A percentile compares a stretch with the other conserved stretches of the same genome.
Evolutionary conservation across 2,888 invertebrate species (phyloP).

Genomic region (Byasa hedistus): DNA sequence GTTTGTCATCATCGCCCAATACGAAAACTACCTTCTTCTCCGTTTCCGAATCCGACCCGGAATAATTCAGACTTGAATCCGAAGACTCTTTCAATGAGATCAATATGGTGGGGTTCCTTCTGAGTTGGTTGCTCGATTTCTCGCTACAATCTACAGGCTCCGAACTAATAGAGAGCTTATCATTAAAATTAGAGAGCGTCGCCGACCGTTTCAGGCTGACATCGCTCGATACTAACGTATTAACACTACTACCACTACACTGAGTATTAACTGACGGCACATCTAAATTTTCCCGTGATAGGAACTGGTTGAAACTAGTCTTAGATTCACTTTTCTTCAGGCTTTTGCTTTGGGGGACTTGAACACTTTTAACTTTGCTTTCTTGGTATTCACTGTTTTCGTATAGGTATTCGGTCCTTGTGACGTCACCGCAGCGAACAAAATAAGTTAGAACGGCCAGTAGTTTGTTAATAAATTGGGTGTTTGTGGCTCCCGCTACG

Average conservation of each 20-base stretch:
- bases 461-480: slow-evolving; percentile 84
- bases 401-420: slow-evolving; percentile 68
- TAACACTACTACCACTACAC: slow-evolving; percentile 58
- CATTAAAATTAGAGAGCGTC: slow-evolving; percentile 59
- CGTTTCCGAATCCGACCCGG: slow-evolving; percentile 49
- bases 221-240: slow-evolving; percentile 56
- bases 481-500: slow-evolving; percentile 84
- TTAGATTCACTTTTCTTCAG: slow-evolving; percentile 42
- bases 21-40: slow-evolving; percentile 83
- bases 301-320: slow-evolving; percentile 39
- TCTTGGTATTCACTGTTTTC: slow-evolving; percentile 57
- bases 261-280: slow-evolving; percentile 54
- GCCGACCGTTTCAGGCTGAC: slow-evolving; percentile 58
- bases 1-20: slow-evolving; percentile 84
- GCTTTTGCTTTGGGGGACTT: slow-evolving; percentile 33
- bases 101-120: slow-evolving; percentile 59
- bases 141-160: slow-evolving; percentile 44
- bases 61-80: slow-evolving; percentile 63
- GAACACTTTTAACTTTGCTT: slow-evolving; percentile 54
- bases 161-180: slow-evolving; percentile 64
- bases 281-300: slow-evolving; percentile 40
- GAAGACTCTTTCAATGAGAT: slow-evolving; percentile 54
- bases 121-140: slow-evolving; percentile 45
- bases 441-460: slow-evolving; percentile 92
- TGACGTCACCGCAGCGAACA: slow-evolving; percentile 88